Evolutionary conservation across 2,113 vertebrate species (phyloP).

Genomic region (Saguinus midas): DNA sequence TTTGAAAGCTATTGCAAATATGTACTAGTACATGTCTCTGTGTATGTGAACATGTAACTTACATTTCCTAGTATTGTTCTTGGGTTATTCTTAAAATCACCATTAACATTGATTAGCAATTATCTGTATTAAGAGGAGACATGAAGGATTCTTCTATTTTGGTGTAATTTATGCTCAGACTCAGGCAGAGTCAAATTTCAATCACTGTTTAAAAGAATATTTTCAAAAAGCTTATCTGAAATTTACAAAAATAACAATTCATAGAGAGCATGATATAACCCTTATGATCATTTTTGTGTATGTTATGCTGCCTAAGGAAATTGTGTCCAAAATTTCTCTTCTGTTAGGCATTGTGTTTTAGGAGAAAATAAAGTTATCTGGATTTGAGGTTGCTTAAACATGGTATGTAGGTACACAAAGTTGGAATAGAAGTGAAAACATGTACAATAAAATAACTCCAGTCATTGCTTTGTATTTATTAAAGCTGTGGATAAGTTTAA

Average conservation of each 20-base stretch:
- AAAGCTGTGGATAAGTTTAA: neutral
- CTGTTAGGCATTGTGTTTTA: neutral
- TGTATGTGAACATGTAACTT: neutral
- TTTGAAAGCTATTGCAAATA: neutral
- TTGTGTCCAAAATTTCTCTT: neutral
- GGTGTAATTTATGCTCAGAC: neutral
- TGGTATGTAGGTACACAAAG: neutral
- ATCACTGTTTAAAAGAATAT: neutral
- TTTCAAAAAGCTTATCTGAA: neutral
- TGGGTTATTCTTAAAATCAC: neutral
- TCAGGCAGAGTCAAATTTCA: neutral
- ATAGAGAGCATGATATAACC: neutral
- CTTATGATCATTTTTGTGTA: conserved; percentile 27
- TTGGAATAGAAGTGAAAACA: neutral
- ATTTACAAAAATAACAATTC: conserved; percentile 41
- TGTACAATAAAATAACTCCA: neutral
- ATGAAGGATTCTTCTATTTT: neutral
- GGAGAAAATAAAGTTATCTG: neutral
- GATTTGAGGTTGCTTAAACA: neutral
- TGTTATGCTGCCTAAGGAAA: conserved; percentile 47
- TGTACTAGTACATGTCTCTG: neutral
- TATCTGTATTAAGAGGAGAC: neutral
- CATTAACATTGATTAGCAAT: neutral
- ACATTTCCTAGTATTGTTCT: neutral
- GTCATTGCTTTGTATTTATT: neutral